Base-by-base conservation (phyloP, 2,888 invertebrate genomes). In the Loripinus fragilis region DNA sequence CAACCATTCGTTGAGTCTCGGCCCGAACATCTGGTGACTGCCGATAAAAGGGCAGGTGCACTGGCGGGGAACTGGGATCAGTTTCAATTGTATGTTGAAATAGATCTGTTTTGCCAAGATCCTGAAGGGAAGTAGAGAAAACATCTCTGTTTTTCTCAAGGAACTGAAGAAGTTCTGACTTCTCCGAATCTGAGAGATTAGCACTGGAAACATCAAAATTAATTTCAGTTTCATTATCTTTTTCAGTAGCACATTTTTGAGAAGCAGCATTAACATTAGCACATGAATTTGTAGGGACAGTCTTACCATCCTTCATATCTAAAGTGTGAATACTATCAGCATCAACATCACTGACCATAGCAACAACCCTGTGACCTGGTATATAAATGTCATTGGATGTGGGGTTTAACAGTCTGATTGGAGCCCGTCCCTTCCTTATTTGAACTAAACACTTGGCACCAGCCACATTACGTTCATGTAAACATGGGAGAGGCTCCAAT, bases 261-360 rank as follows among this genome's bases (percentile, higher is more conserved):
- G 48, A 48, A 48, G 48, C 48, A 48, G 48, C 48, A 48, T 17
- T 48, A 10, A 48, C n/a, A 48, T 48, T 48, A 48, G 48, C 48
- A 48, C 10, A 3, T 5, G 17, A 5, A 48, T 3, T 15, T 17
- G 17, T 17, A 3, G 7, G 48, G 20, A 3, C n/a, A n/a, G 7
- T 48, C 3, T 48, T 17, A n/a, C 5, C 3, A 15, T 3, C 7
- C 20, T 8, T 5, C 8, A 42, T n/a, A 17, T 17, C 48, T 48
- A 48, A 48, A 5, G 7, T n/a, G n/a, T 48, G 48, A 48, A 48
- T 20, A 5, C 20, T 5, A 5, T 48, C 20, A 15, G 17, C 17
- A 48, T 48, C 48, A 15, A 48, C n/a, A 3, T 48, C 48, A 48
- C 48, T 48, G 48, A 48, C 17, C 3, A 20, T 48, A 48, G n/a